Evolutionary conservation across 2,888 invertebrate genomes (phyloP), one percentile per base, ranked within the genome.

Genomic region (Carcina quercana): DNA sequence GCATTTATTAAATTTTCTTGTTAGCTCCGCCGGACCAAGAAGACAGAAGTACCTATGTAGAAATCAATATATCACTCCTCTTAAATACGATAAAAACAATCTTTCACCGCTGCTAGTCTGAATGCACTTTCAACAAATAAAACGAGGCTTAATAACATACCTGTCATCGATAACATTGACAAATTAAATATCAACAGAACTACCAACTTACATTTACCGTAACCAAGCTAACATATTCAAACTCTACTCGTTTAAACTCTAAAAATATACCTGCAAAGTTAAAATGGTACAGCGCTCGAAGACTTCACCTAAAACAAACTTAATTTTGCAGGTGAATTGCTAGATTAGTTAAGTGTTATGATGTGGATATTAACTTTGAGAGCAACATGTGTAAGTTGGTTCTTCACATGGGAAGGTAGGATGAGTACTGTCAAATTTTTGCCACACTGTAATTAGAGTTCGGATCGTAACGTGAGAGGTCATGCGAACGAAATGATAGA

Each of bases 131-230:
- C 64, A 56, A 54, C 50, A 57, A 51, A 49, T 50, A 57, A 53
- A 56, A 55, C 50, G 47, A 50, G 53, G 47, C 50, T 40, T 67
- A 72, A 73, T 78, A 75, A 74, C 69, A 54, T 65, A 58, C 41
- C 72, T 75, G 74, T 76, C 80, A 75, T 59, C 62, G 55, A 55
- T 60, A 73, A 76, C 76, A 75, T 74, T 80, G 78, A 82, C 79
- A 78, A 79, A 80, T 80, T 79, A 75, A 78, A 79, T 70, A 75
- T 68, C 67, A 72, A 65, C 65, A 60, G 38, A 30, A 38, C 30
- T 30, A 37, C 50, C 42, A 51, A 37, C 14, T 40, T 45, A 37
- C 14, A 14, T 19, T 34, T 44, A 41, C 47, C 15, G 40, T 15
- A 33, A 15, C 5, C 5, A 22, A 36, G 25, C 12, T 29, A 20